These are phyloP conservation scores for Aricia agestis DNA, from an alignment of 1,140 invertebrate species.

Conservation along the genomic window DNA sequence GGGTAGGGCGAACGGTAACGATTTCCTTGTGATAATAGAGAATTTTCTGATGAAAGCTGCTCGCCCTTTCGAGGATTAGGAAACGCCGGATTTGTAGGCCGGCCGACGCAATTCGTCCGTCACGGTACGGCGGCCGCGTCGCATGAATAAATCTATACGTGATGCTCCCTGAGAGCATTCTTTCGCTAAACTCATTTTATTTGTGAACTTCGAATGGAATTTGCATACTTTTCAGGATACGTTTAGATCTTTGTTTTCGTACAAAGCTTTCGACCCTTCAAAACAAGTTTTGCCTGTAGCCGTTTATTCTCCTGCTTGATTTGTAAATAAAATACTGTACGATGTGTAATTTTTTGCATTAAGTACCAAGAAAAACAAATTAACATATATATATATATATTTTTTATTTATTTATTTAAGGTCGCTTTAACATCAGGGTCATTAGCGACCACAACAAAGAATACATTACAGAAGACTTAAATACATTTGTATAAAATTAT, in stretches of 20 bases:
- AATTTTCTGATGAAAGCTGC: constrained; percentile 72
- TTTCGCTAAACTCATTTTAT: constrained; percentile 36
- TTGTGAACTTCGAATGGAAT: constrained; percentile 43
- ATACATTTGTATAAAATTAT: too few species aligned
- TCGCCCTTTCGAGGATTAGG: constrained; percentile 68
- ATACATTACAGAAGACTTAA: too few species aligned
- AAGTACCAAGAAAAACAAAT: too few species aligned
- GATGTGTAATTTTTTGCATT: too few species aligned
- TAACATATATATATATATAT: too few species aligned
- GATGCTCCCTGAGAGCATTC: constrained; percentile 36
- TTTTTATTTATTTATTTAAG: too few species aligned
- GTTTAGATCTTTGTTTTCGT: constrained; percentile 2
- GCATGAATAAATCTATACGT: constrained; percentile 51
- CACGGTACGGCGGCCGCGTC: constrained; percentile 49
- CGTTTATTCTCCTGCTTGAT: too few species aligned
- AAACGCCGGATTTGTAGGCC: constrained; percentile 64
- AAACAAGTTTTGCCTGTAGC: neutral
- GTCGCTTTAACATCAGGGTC: too few species aligned
- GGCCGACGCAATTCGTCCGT: constrained; percentile 59
- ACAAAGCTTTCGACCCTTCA: neutral
- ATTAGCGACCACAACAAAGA: too few species aligned
- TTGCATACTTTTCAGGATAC: constrained; percentile 10
- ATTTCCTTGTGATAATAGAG: constrained; percentile 73
- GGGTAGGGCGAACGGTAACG: constrained; percentile 65
- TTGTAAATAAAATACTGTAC: too few species aligned